These are phyloP conservation scores for Periophthalmodon schlosseri DNA, from an alignment of 2,113 vertebrate species.

Conservation along the genomic window DNA sequence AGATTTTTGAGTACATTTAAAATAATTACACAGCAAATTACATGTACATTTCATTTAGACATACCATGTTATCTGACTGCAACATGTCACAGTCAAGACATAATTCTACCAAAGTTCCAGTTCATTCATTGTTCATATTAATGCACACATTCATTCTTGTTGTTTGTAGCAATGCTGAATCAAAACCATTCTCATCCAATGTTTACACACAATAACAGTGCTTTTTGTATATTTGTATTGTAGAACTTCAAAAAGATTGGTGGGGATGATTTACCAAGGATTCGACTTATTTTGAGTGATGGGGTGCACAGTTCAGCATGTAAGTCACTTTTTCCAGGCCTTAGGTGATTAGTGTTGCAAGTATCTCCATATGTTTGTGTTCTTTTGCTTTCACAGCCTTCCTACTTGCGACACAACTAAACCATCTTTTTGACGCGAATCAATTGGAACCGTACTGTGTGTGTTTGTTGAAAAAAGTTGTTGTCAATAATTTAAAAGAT, in stretches of 20 bases:
- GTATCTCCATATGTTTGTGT: slow-evolving; percentile 1
- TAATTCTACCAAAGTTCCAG: neutral
- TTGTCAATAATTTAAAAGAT: slow-evolving; percentile 81
- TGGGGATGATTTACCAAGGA: slow-evolving; percentile 70
- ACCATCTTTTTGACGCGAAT: slow-evolving; percentile 76
- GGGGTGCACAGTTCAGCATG: slow-evolving; percentile 81
- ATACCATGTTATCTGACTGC: neutral
- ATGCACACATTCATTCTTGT: neutral
- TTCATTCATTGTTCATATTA: neutral
- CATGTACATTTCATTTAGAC: neutral
- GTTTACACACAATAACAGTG: neutral
- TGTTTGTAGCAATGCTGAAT: neutral
- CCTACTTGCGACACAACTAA: slow-evolving; percentile 82
- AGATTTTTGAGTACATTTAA: too few species aligned
- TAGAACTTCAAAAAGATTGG: slow-evolving; percentile 79
- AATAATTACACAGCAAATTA: neutral
- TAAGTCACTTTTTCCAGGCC: slow-evolving; percentile 67
- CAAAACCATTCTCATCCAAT: neutral
- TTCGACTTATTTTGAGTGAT: slow-evolving; percentile 87
- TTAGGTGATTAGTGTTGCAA: neutral
- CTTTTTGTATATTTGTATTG: neutral
- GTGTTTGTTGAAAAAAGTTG: slow-evolving; percentile 81
- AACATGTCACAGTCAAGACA: too few species aligned
- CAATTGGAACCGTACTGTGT: slow-evolving; percentile 77
- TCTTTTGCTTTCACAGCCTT: slow-evolving; percentile 45